phyloP scores from a whole-genome alignment of 2,113 vertebrate species.

The Gymnogyps californianus region DNA sequence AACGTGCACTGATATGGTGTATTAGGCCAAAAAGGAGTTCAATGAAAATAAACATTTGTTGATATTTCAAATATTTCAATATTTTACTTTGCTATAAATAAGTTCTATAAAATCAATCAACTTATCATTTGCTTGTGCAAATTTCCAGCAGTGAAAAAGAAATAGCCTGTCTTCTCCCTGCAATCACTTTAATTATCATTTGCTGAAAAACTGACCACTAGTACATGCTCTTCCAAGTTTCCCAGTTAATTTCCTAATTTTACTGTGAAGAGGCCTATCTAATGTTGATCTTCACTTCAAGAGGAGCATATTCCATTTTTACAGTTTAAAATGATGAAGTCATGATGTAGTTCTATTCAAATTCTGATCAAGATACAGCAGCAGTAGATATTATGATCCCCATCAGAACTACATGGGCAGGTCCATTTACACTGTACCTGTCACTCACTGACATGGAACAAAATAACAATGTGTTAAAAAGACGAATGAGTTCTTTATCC shows the following conservation, averaged over 20 bases:
- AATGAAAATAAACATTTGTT: not conserved
- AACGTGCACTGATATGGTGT: not conserved
- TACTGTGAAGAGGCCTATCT: not conserved
- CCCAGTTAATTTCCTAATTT: not conserved
- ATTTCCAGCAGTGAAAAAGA: not conserved
- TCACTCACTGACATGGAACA: conserved; percentile 74
- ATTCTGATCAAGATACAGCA: not conserved
- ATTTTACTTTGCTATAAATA: not conserved
- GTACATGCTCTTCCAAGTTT: not conserved
- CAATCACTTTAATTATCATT: not conserved
- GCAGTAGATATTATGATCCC: not conserved
- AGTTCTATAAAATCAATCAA: not conserved
- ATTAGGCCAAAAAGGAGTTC: not conserved
- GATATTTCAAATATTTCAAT: not conserved
- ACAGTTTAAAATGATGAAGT: not conserved
- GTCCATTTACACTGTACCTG: conserved; percentile 75
- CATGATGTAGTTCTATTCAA: not conserved
- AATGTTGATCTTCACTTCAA: not conserved
- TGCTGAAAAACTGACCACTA: not conserved
- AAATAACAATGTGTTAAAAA: conserved; percentile 83
- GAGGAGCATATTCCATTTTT: not conserved
- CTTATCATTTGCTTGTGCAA: not conserved
- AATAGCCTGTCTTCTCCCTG: not conserved
- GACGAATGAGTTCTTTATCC: conserved; percentile 84
- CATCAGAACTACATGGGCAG: not conserved